phyloP scores from a whole-genome alignment of 2,113 vertebrate genomes.

The Pseudolaguvia tuberculata region DNA sequence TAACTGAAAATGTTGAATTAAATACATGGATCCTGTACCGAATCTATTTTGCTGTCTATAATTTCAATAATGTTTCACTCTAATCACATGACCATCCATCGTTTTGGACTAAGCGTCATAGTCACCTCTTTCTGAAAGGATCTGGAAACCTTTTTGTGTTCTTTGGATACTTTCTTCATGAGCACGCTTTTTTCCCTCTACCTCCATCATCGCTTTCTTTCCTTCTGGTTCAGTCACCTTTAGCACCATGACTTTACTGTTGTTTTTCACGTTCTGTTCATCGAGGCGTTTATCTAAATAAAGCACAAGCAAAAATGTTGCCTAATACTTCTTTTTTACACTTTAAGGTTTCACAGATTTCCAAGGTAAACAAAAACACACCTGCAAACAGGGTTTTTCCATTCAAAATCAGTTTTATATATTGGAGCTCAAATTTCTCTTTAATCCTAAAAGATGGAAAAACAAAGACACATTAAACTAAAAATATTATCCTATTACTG shows the following conservation, averaged over 20 bases:
- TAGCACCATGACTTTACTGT: slow-evolving; percentile 87
- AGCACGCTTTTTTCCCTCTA: slow-evolving; percentile 69
- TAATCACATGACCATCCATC: too few relatives aligned
- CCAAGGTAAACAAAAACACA: slow-evolving; percentile 40
- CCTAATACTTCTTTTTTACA: neutral
- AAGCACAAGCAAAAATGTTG: neutral
- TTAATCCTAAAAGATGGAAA: slow-evolving; percentile 55
- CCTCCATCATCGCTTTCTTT: slow-evolving; percentile 59
- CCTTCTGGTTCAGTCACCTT: slow-evolving; percentile 76
- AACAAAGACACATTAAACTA: neutral
- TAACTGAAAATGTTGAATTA: too few relatives aligned
- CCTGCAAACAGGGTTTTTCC: slow-evolving; percentile 61
- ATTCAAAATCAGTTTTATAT: slow-evolving; percentile 67
- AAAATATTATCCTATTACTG: neutral
- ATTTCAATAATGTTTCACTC: too few relatives aligned
- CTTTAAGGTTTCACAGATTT: neutral
- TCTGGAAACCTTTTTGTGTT: slow-evolving; percentile 84
- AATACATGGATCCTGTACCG: too few relatives aligned
- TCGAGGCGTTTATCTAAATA: slow-evolving; percentile 74
- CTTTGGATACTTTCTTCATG: slow-evolving; percentile 77
- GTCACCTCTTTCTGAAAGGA: slow-evolving; percentile 85
- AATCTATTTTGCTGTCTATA: too few relatives aligned
- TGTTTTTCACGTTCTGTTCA: slow-evolving; percentile 83
- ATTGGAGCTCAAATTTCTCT: slow-evolving; percentile 51
- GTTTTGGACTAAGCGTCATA: neutral